Conservation (phyloP, 2,113 vertebrate genomes). For the Ondatra zibethicus region DNA sequence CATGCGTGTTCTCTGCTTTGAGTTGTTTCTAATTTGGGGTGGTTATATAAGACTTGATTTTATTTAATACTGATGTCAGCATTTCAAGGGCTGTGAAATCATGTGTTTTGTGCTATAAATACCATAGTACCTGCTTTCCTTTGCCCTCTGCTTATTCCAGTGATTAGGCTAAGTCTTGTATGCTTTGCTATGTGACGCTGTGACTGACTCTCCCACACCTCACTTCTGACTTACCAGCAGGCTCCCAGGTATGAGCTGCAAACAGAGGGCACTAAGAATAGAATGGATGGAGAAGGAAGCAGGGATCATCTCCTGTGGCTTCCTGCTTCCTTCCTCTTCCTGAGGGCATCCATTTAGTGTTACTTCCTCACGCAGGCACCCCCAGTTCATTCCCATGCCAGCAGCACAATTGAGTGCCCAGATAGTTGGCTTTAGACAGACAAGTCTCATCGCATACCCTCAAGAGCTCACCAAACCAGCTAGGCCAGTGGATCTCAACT, state of each 20-base stretch:
- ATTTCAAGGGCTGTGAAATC: conserved; percentile 95
- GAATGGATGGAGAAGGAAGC: neutral
- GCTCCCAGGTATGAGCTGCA: neutral
- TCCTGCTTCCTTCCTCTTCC: conserved; percentile 14
- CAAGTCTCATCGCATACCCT: neutral
- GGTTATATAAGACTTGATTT: conserved; percentile 94
- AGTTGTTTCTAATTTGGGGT: conserved; percentile 90
- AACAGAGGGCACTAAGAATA: neutral
- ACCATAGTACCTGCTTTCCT: conserved; percentile 93
- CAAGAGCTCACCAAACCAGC: neutral
- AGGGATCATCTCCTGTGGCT: neutral
- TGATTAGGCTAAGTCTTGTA: neutral
- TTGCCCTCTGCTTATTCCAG: conserved; percentile 87
- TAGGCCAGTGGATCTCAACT: neutral
- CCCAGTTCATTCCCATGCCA: neutral
- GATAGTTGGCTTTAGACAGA: neutral
- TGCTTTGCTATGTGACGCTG: neutral
- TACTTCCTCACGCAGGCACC: neutral
- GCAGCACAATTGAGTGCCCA: neutral
- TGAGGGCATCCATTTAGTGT: neutral
- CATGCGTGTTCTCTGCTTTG: conserved; percentile 91
- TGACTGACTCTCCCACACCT: neutral
- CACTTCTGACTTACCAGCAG: neutral
- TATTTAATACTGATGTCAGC: conserved; percentile 94
- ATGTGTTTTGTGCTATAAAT: conserved; percentile 94